Percentiles rank a stretch among this genome's conserved stretches.
Conservation (phyloP, 2,113 vertebrate genomes). For the Xenopus laevis region DNA sequence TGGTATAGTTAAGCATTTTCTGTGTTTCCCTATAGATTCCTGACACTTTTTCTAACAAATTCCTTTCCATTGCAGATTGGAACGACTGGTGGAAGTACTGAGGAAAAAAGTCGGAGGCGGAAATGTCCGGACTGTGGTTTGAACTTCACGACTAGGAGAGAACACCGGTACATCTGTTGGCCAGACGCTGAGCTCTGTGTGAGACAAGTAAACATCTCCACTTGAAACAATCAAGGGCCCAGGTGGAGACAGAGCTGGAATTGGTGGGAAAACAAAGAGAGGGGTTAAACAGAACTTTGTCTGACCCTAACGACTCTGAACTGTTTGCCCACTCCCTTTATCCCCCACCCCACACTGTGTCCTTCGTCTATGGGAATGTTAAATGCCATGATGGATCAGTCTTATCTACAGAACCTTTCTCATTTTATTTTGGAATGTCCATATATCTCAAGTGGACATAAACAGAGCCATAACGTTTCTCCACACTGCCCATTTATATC, state of each 20-base stretch:
- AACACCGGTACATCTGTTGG: conserved; percentile 81
- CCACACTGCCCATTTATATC: no score
- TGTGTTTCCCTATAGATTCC: no score
- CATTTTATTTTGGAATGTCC: no score
- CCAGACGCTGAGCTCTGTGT: conserved; percentile 80
- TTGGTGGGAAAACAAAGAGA: background rate
- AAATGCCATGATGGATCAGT: background rate
- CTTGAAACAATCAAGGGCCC: background rate
- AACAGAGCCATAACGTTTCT: no score
- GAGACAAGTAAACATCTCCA: conserved; percentile 71
- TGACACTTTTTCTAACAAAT: background rate
- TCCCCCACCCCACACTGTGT: background rate
- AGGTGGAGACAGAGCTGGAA: background rate
- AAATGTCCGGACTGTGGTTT: conserved; percentile 85
- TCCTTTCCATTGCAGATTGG: conserved; percentile 73
- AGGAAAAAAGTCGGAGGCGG: conserved; percentile 94
- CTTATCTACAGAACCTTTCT: no score
- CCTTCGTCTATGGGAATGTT: background rate
- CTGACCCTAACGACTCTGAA: background rate
- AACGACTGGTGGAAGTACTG: conserved; percentile 92
- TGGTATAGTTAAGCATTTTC: no score
- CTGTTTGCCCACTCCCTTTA: background rate
- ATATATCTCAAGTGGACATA: no score
- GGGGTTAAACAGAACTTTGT: background rate
- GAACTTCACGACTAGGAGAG: conserved; percentile 69